Evolutionary conservation across 2,888 invertebrate species (phyloP).

Genomic region (Geophilus truncorum): DNA sequence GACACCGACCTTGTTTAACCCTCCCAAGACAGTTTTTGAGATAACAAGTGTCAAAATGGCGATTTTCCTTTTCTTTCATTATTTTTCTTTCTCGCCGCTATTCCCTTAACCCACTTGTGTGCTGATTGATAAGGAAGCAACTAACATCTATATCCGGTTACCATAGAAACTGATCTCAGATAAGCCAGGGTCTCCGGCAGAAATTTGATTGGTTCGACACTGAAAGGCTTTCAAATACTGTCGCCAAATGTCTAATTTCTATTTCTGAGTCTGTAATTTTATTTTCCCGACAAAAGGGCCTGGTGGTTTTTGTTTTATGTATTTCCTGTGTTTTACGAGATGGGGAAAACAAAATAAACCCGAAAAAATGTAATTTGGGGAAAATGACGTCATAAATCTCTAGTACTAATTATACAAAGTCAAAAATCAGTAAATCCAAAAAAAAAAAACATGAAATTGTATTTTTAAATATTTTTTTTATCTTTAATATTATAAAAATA

Average conservation of each 20-base stretch:
- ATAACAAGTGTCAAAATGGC: neutral
- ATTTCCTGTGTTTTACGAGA: no score
- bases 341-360: no score
- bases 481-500: no score
- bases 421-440: no score
- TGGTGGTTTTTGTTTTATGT: neutral
- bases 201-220: constrained; percentile 15
- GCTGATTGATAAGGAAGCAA: neutral
- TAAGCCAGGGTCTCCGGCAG: neutral
- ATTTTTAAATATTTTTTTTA: no score
- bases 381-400: no score
- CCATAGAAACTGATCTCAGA: constrained; percentile 17
- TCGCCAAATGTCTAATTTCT: neutral
- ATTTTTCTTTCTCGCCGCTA: neutral
- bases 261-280: neutral
- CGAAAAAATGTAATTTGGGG: no score
- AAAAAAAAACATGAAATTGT: no score
- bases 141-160: neutral
- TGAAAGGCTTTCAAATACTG: neutral
- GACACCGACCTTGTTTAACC: neutral
- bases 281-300: neutral
- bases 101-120: constrained; percentile 15
- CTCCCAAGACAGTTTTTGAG: neutral
- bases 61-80: neutral
- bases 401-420: no score